Percentiles rank a stretch among this genome's conserved stretches.
These are phyloP conservation scores for Phodopus roborovskii DNA, from an alignment of 2,113 vertebrate species.

Conservation along the genomic window DNA sequence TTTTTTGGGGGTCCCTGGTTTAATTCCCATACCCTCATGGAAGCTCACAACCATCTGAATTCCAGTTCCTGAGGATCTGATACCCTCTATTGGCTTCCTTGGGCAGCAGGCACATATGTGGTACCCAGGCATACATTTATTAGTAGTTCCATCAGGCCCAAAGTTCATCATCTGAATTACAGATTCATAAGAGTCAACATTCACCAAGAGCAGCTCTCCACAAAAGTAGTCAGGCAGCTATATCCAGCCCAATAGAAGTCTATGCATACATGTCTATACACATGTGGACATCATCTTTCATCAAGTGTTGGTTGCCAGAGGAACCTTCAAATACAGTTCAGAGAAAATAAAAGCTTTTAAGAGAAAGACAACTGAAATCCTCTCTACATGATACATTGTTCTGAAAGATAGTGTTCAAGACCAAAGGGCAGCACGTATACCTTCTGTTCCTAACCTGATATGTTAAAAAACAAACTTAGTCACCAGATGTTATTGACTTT, in stretches of 20 bases:
- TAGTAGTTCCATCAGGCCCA: conserved; percentile 14
- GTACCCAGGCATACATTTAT: background rate
- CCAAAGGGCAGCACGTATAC: background rate
- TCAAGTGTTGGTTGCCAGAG: background rate
- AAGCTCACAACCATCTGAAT: background rate
- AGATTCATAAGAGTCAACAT: background rate
- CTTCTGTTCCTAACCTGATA: conserved; percentile 37
- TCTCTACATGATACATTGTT: background rate
- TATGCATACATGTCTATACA: background rate
- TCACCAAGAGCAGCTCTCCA: background rate
- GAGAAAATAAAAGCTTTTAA: background rate
- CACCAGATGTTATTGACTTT: conserved; percentile 14
- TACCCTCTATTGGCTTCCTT: background rate
- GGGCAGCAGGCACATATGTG: background rate
- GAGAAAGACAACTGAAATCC: conserved; percentile 12
- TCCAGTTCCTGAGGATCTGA: background rate
- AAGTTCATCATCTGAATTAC: background rate
- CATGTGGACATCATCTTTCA: background rate
- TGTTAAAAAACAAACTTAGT: background rate
- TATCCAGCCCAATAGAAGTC: background rate
- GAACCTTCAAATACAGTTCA: background rate
- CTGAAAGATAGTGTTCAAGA: background rate
- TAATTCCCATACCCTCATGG: background rate
- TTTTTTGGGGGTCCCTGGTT: background rate
- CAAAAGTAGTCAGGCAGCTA: background rate